Evolutionary conservation across 1,140 invertebrate species (phyloP).

Genomic region (Apolygus lucorum): DNA sequence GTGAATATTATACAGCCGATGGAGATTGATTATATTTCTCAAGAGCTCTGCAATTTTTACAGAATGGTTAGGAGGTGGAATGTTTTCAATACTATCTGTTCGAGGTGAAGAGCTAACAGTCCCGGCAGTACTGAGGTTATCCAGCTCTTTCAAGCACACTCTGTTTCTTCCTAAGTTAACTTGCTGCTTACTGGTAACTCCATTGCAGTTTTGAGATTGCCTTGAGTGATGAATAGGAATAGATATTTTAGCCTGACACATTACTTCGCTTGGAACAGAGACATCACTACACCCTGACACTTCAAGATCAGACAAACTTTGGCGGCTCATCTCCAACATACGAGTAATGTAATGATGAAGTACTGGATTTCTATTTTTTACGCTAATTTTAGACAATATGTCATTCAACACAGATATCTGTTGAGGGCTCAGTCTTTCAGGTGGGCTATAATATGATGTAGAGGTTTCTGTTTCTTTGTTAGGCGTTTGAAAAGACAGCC

Average conservation of each 20-base stretch:
- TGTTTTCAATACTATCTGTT: too few relatives aligned
- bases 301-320: conserved; percentile 12
- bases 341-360: conserved; percentile 15
- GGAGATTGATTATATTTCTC: too few relatives aligned
- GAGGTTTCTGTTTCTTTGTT: conserved; percentile 10
- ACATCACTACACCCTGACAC: conserved; percentile 20
- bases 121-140: background rate
- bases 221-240: background rate
- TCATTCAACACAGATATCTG: conserved; percentile 16
- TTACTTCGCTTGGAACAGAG: background rate
- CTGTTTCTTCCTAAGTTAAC: too few relatives aligned
- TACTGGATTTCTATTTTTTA: conserved; percentile 20
- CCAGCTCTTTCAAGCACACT: background rate
- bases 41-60: too few relatives aligned
- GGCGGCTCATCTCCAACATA: conserved; percentile 18
- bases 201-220: background rate
- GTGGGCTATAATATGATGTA: conserved; percentile 25
- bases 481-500: background rate
- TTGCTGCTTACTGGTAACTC: background rate
- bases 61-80: too few relatives aligned
- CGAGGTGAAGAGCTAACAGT: too few relatives aligned
- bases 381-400: conserved; percentile 9
- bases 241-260: too few relatives aligned
- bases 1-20: too few relatives aligned
- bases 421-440: conserved; percentile 16